Percentiles rank a stretch among this genome's conserved stretches.
These are phyloP conservation scores for Drepana falcataria DNA, from an alignment of 2,888 invertebrate genomes.

Conservation along the genomic window DNA sequence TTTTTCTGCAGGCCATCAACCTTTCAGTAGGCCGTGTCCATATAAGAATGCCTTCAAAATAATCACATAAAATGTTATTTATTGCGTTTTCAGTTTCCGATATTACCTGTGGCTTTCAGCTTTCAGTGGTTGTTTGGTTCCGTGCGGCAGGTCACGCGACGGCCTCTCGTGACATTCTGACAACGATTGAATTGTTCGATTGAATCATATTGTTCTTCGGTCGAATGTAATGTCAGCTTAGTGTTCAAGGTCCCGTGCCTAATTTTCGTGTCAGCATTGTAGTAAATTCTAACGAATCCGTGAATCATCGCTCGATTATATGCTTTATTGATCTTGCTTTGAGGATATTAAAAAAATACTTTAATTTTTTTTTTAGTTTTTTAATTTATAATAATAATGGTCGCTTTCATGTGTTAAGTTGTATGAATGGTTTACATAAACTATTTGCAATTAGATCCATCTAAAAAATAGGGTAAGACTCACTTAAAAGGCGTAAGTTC, in stretches of 20 bases:
- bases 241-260: background rate
- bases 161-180: constrained; percentile 11
- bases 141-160: constrained; percentile 12
- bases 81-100: background rate
- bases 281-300: background rate
- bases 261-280: background rate
- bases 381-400: too few species aligned
- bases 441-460: too few species aligned
- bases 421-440: too few species aligned
- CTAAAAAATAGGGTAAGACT: too few species aligned
- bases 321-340: background rate
- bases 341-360: too few species aligned
- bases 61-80: background rate
- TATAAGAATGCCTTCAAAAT: background rate
- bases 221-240: background rate
- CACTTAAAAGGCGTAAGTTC: too few species aligned
- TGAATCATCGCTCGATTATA: background rate
- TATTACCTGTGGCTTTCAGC: background rate
- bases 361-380: too few species aligned
- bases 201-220: constrained; percentile 19
- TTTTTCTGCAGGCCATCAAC: too few species aligned
- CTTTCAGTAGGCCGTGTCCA: too few species aligned
- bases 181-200: constrained; percentile 12
- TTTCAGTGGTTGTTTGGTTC: background rate
- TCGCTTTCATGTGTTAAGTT: too few species aligned